Base-by-base conservation (phyloP, 1,140 invertebrate species). In the Temnothorax nylanderi region DNA sequence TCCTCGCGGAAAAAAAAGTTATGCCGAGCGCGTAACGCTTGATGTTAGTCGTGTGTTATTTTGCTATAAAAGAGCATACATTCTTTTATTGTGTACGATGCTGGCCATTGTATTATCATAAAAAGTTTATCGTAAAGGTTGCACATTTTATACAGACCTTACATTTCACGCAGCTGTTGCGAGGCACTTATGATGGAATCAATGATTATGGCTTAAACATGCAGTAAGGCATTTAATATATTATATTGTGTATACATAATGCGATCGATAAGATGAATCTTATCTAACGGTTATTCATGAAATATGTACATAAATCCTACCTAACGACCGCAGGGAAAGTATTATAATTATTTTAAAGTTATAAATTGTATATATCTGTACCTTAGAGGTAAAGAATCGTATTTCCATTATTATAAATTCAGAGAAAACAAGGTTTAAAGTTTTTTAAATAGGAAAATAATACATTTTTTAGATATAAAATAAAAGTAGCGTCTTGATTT, bases 81-180 rank as follows among this genome's bases (percentile, higher is more conserved):
- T 65, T 47, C 7, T 34, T 49, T 26, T 65, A 49, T 49, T 49
- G 11, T 41, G 11, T 26, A 11, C 7, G 10, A 26, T 69, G 10
- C 8, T 7, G 26, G 18, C n/a, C 47, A 21, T 80, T 80, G 4
- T 54, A 71, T 71, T 80, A 80, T 80, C 16, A 26, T 69, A 18
- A 81, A 80, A 76, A 2, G n/a, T 37, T 13, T 7, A 67, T 32
- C 21, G 10, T 32, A 26, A 54, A 67, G 11, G n/a, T 37, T 16
- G 32, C 34, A 16, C 16, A 34, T 51, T 67, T 67, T 41, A 21
- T 26, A 41, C 7, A 5, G 44, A 54, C 2, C 10, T 51, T 34
- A 78, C 32, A n/a, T 21, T 69, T 56, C 21, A 26, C 5, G 8
- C 64, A 56, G 64, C 47, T 26, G 47, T 80, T 80, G 47, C 47